Evolutionary conservation across 53 echinoderm and acorn worm genomes (phyloP), one percentile per base, ranked within the genome.

Genomic region (Mesocentrotus franciscanus): DNA sequence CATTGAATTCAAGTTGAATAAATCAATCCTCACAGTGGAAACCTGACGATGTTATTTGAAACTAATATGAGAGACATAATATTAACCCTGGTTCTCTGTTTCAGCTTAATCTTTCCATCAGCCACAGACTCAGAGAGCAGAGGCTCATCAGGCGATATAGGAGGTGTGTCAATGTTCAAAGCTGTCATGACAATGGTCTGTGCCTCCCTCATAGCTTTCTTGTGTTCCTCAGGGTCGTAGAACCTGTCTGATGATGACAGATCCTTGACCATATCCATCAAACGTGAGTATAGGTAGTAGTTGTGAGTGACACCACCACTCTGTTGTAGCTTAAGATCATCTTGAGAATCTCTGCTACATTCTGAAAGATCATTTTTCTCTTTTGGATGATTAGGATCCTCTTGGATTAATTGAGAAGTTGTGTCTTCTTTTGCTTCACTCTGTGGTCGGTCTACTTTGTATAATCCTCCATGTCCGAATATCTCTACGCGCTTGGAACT

Each of bases 111-210:
- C 58, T 58, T 87, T 29, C 27, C 27, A 4, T 27, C 4, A 11
- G 15, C 7, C 8, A 85, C 58, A 14, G 58, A 9, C n/a, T 58
- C 87, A 34, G 87, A 87, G 0, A 59, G 56, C 60, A 30, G 22
- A 60, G 94, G 83, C 17, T 64, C 92, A 34, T 85, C 61, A n/a
- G 96, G 90, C n/a, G 96, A 95, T 49, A 95, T 83, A 56, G 92
- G 95, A 17, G 98, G 98, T 11, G 98, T 98, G n/a, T 42, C 90
- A 16, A 97, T 90, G 10, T 95, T 90, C 78, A 96, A 26, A 26
- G 96, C 97, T 9, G 97, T 97, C 60, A 98, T 95, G 55, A 97
- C 95, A 49, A 97, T 93, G 24, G 95, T 90, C 87, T 96, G 93
- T 30, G 97, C 96, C 57, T 97, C 98, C 18, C 95, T 60, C 89